Percentiles rank a stretch among this genome's conserved stretches.
Evolutionary conservation across 2,888 invertebrate species (phyloP).

Genomic region (Acleris sparsana): DNA sequence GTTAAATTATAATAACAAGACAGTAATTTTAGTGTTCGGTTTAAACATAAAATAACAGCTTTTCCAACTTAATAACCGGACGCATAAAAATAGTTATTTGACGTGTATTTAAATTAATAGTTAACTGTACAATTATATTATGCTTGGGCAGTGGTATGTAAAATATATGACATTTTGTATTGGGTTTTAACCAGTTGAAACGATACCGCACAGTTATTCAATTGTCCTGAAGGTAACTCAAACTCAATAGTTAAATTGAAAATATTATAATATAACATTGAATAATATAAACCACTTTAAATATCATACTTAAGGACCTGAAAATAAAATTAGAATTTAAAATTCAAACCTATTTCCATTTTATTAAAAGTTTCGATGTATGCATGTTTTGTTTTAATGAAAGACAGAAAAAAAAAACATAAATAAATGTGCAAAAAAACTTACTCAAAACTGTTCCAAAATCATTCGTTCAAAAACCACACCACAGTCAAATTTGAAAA

Average conservation of each 20-base stretch:
- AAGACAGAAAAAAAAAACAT: too few species aligned
- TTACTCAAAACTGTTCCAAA: conserved; percentile 48
- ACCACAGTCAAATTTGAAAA: conserved; percentile 44
- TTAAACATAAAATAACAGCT: conserved; percentile 15
- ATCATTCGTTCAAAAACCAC: conserved; percentile 46
- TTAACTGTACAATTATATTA: conserved; percentile 28
- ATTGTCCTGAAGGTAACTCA: conserved; percentile 4
- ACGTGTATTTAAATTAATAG: conserved; percentile 23
- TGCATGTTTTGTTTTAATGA: too few species aligned
- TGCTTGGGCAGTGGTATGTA: conserved; percentile 10
- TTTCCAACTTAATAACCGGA: conserved; percentile 16
- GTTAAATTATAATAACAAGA: background rate
- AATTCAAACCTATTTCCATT: too few species aligned
- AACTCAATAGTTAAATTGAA: background rate
- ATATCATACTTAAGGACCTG: too few species aligned
- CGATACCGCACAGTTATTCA: background rate
- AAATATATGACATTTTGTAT: conserved; percentile 26
- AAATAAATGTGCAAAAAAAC: conserved; percentile 19
- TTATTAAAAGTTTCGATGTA: too few species aligned
- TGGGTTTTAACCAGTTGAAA: conserved; percentile 23
- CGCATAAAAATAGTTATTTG: conserved; percentile 16
- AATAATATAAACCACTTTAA: too few species aligned
- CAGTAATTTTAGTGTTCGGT: background rate
- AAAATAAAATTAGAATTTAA: too few species aligned
- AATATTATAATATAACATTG: background rate